Evolutionary conservation across 1,140 invertebrate species (phyloP).

Genomic region (Diplogasteroides magnus): DNA sequence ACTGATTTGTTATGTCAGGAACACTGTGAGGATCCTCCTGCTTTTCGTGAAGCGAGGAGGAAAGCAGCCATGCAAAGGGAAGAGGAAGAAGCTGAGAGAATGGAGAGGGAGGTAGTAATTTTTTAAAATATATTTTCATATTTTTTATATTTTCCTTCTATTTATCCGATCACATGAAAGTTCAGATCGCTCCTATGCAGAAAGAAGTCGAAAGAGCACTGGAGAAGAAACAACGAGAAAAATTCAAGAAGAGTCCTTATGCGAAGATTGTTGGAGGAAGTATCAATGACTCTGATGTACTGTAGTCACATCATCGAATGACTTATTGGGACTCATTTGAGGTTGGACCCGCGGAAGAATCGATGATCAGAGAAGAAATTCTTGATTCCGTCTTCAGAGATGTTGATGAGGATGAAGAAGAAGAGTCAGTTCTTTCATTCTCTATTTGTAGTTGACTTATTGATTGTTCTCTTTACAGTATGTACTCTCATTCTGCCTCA

Average conservation of each 20-base stretch:
- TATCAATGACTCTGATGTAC: slow-evolving; percentile 18
- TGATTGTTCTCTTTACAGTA: slow-evolving; percentile 2
- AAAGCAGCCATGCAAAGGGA: slow-evolving; percentile 36
- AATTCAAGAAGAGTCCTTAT: slow-evolving; percentile 44
- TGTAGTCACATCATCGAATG: slow-evolving; percentile 1
- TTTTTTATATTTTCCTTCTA: no score
- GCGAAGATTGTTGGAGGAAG: slow-evolving; percentile 35
- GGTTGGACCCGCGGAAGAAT: slow-evolving; percentile 12
- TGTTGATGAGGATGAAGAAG: slow-evolving; percentile 25
- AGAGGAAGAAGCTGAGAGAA: slow-evolving; percentile 40
- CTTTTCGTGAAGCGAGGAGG: slow-evolving; percentile 42
- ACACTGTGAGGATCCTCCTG: slow-evolving; percentile 51
- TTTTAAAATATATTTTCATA: slow-evolving; percentile 5
- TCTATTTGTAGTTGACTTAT: slow-evolving; percentile 2
- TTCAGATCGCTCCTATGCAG: slow-evolving; percentile 41
- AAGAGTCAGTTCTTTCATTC: slow-evolving; percentile 1
- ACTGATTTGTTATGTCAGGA: no score
- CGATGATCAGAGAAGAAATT: slow-evolving; percentile 31
- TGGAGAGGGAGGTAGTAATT: slow-evolving; percentile 40
- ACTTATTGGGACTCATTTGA: slow-evolving; percentile 3
- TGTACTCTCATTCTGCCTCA: slow-evolving; percentile 10
- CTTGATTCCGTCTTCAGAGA: slow-evolving; percentile 39
- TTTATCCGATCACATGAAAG: no score
- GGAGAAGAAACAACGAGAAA: slow-evolving; percentile 36
- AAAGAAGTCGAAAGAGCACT: slow-evolving; percentile 44